Percentiles rank a stretch among this genome's conserved stretches.
These are phyloP conservation scores for Sclerodermus sp. DNA, from an alignment of 2,888 invertebrate species.

Conservation along the genomic window DNA sequence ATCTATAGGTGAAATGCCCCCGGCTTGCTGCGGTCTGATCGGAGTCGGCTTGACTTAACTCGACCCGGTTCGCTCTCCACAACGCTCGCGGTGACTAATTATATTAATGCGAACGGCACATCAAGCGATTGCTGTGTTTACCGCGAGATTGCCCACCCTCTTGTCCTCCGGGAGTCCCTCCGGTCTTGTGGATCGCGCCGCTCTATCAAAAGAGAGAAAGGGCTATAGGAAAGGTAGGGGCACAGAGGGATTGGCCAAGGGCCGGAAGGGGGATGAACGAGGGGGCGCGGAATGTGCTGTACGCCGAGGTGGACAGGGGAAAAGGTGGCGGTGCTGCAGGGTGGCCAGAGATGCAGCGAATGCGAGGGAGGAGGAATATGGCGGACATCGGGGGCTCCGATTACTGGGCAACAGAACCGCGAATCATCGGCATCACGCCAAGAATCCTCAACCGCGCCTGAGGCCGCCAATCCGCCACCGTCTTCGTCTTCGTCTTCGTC, in stretches of 20 bases:
- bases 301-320: constrained; percentile 13
- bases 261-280: constrained; percentile 5
- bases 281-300: constrained; percentile 12
- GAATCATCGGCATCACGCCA: constrained; percentile 58
- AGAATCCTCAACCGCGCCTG: constrained; percentile 55
- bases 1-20: constrained; percentile 29
- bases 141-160: constrained; percentile 44
- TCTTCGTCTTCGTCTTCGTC: constrained; percentile 19
- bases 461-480: constrained; percentile 57
- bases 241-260: constrained; percentile 7
- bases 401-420: constrained; percentile 56
- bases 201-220: constrained; percentile 37
- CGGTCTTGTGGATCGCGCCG: constrained; percentile 28
- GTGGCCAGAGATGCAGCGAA: constrained; percentile 7
- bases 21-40: constrained; percentile 14
- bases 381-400: constrained; percentile 45
- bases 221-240: constrained; percentile 12
- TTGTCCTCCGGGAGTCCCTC: constrained; percentile 11
- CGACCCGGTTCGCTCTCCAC: no score
- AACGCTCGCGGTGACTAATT: constrained; percentile 57
- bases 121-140: constrained; percentile 56
- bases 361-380: constrained; percentile 46
- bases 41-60: neutral
- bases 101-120: constrained; percentile 56
- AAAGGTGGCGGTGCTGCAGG: neutral